Percentiles rank a stretch among this genome's conserved stretches.
These are phyloP conservation scores for Melanotaenia boesemani DNA, from an alignment of 2,797 vertebrate species.

Conservation along the genomic window DNA sequence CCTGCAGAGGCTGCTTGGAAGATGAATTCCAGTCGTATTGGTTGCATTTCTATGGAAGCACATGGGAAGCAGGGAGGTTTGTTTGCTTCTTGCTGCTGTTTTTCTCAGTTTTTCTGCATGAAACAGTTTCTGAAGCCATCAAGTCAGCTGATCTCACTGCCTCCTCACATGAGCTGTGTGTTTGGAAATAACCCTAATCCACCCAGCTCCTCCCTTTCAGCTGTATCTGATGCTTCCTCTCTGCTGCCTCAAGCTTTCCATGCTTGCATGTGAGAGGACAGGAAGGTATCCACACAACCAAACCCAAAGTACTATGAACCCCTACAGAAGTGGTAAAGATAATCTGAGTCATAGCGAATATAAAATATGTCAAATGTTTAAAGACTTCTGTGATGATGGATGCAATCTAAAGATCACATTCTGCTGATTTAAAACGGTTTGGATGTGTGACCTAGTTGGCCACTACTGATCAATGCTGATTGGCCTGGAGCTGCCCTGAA, in stretches of 20 bases:
- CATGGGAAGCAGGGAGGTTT: not conserved
- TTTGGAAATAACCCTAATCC: no score
- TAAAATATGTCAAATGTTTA: no score
- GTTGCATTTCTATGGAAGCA: not conserved
- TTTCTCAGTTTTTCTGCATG: not conserved
- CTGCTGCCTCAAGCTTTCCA: not conserved
- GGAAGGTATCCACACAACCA: not conserved
- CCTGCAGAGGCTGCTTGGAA: no score
- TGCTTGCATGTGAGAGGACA: not conserved
- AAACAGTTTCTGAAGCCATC: not conserved
- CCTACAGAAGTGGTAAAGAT: not conserved
- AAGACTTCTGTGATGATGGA: not conserved
- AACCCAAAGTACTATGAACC: no score
- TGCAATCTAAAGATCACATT: not conserved
- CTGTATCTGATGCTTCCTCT: not conserved
- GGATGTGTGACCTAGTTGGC: not conserved
- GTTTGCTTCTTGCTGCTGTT: not conserved
- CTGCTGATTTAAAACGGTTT: not conserved
- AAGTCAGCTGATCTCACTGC: not conserved
- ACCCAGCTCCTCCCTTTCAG: not conserved
- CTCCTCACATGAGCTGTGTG: not conserved
- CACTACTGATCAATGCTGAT: not conserved
- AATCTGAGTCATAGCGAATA: not conserved
- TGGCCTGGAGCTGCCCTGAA: not conserved
- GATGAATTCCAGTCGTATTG: no score